A percentile compares a stretch with the other conserved stretches of the same genome.
phyloP scores from a whole-genome alignment of 2,797 vertebrate species.

The Phylloscopus collybita region DNA sequence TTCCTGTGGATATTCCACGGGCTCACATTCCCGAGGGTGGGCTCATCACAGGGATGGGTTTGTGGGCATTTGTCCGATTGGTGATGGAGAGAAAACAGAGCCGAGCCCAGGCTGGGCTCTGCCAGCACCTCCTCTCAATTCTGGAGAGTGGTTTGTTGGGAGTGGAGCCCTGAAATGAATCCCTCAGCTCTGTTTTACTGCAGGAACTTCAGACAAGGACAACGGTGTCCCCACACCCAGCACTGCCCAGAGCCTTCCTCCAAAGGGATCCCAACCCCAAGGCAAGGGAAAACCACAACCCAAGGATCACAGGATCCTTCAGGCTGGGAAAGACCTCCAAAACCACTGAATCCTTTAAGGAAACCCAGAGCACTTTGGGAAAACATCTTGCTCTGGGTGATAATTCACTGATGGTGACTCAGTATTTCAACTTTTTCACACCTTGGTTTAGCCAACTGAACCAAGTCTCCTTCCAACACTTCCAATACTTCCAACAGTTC shows the following conservation, averaged over 20 bases:
- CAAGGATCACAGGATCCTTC: neutral
- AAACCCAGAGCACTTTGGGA: neutral
- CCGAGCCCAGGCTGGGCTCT: neutral
- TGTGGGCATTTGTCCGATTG: neutral
- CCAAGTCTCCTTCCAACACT: no score
- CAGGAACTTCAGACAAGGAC: neutral
- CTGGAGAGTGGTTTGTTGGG: neutral
- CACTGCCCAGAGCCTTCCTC: neutral
- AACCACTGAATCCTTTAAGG: neutral
- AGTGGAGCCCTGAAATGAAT: neutral
- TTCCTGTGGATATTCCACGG: neutral
- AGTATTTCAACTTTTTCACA: neutral
- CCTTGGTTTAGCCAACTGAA: neutral
- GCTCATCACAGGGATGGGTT: neutral
- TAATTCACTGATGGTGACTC: neutral
- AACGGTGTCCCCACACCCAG: neutral
- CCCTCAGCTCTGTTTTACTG: neutral
- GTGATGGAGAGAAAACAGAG: accelerated
- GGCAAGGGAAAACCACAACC: neutral
- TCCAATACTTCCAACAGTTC: neutral
- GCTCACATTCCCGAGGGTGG: neutral
- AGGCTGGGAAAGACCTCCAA: neutral
- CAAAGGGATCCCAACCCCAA: neutral
- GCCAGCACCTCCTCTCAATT: neutral
- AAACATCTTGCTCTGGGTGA: neutral